These are phyloP conservation scores for Lagocephalus sceleratus DNA, from an alignment of 2,797 vertebrate species.

Conservation along the genomic window DNA sequence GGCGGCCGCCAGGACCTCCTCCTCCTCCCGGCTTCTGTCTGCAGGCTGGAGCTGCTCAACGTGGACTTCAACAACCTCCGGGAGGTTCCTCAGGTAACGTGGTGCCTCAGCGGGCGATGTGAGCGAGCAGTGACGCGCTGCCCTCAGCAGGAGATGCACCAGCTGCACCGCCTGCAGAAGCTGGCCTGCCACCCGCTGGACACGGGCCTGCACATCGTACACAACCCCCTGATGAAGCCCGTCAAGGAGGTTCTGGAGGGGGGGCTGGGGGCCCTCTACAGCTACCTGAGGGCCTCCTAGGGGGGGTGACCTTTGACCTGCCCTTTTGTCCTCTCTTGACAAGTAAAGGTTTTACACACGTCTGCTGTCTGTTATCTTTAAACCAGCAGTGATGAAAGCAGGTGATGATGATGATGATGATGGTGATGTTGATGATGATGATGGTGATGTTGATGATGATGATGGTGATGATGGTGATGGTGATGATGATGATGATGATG, in stretches of 20 bases:
- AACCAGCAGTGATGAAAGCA: too few species aligned
- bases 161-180: slow-evolving; percentile 76
- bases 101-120: neutral
- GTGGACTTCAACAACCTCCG: slow-evolving; percentile 86
- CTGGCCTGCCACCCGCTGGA: slow-evolving; percentile 90
- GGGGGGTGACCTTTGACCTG: slow-evolving; percentile 34
- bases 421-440: too few species aligned
- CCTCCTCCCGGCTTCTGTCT: slow-evolving; percentile 2
- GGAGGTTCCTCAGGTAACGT: slow-evolving; percentile 75
- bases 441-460: too few species aligned
- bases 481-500: too few species aligned
- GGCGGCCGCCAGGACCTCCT: neutral
- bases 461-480: too few species aligned
- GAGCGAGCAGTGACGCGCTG: neutral
- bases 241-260: slow-evolving; percentile 83
- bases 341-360: too few species aligned
- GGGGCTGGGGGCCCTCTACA: slow-evolving; percentile 75
- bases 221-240: slow-evolving; percentile 87
- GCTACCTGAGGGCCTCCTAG: slow-evolving; percentile 61
- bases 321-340: too few species aligned
- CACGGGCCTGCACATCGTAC: slow-evolving; percentile 88
- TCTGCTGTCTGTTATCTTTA: too few species aligned
- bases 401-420: too few species aligned
- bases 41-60: slow-evolving; percentile 84
- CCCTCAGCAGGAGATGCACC: slow-evolving; percentile 78